Conservation (phyloP, 1,140 invertebrate genomes). For the Bradysia coprophila region DNA sequence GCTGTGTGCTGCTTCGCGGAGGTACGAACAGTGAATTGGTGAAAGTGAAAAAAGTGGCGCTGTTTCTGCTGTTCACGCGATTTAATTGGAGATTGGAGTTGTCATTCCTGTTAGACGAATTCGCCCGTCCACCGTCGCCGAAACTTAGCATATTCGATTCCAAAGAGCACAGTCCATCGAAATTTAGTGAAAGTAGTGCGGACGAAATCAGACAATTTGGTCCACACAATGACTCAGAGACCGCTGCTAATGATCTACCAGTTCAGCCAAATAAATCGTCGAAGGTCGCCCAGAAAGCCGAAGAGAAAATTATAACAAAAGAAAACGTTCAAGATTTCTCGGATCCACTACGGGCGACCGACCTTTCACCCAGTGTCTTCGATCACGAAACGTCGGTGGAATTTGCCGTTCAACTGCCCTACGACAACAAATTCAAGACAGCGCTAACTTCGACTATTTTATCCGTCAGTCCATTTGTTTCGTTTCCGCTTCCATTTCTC, state of each 20-base stretch:
- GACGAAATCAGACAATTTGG: conserved; percentile 2
- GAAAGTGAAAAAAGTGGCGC: conserved; percentile 63
- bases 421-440: conserved; percentile 51
- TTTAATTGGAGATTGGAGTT: conserved; percentile 86
- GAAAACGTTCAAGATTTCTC: conserved; percentile 46
- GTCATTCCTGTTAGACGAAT: conserved; percentile 63
- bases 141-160: conserved; percentile 20
- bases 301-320: conserved; percentile 30
- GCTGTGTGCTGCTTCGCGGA: conserved; percentile 76
- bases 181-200: conserved; percentile 6
- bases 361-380: conserved; percentile 5
- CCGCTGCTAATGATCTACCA: neutral
- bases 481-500: conserved; percentile 70
- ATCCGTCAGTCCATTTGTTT: conserved; percentile 72
- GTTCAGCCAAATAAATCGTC: too few relatives aligned
- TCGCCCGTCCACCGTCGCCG: conserved; percentile 25
- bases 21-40: conserved; percentile 54
- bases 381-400: conserved; percentile 8
- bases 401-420: conserved; percentile 36
- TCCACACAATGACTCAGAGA: neutral
- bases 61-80: conserved; percentile 64
- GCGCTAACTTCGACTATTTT: conserved; percentile 54
- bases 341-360: conserved; percentile 45
- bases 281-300: conserved; percentile 15
- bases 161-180: conserved; percentile 16